These are phyloP conservation scores for Patella ulyssiponensis DNA, from an alignment of 2,888 invertebrate species.

Conservation along the genomic window DNA sequence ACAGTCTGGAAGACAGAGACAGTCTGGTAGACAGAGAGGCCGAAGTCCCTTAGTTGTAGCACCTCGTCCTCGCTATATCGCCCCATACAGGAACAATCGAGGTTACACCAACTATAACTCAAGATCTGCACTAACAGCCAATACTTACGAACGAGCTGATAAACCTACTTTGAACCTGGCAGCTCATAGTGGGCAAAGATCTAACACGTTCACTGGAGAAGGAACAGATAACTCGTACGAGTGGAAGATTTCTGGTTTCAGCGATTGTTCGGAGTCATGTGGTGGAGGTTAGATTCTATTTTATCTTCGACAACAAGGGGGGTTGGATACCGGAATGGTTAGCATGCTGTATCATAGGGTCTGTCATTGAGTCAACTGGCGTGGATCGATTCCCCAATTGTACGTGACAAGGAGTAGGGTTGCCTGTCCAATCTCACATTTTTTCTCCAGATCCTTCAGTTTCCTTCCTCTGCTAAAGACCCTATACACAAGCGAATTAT, in stretches of 20 bases:
- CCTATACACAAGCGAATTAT: too few relatives aligned
- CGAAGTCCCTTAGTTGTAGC: conserved; percentile 10
- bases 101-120: conserved; percentile 16
- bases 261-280: conserved; percentile 81
- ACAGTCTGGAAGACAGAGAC: background rate
- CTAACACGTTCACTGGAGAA: conserved; percentile 28
- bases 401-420: too few relatives aligned
- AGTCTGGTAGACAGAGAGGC: background rate
- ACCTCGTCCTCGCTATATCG: conserved; percentile 17
- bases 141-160: conserved; percentile 13
- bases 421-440: too few relatives aligned
- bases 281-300: conserved; percentile 51
- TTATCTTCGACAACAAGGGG: too few relatives aligned
- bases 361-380: too few relatives aligned
- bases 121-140: conserved; percentile 16
- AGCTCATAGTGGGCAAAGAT: conserved; percentile 20
- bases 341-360: too few relatives aligned
- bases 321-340: too few relatives aligned
- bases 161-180: conserved; percentile 37
- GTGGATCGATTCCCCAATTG: too few relatives aligned
- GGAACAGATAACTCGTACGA: conserved; percentile 56
- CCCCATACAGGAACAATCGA: conserved; percentile 12
- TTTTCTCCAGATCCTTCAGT: too few relatives aligned
- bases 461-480: too few relatives aligned
- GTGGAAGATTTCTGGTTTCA: conserved; percentile 86